Percentiles rank a stretch among this genome's conserved stretches.
Evolutionary conservation across 2,113 vertebrate genomes (phyloP).

Genomic region (Sceloporus tristichus): DNA sequence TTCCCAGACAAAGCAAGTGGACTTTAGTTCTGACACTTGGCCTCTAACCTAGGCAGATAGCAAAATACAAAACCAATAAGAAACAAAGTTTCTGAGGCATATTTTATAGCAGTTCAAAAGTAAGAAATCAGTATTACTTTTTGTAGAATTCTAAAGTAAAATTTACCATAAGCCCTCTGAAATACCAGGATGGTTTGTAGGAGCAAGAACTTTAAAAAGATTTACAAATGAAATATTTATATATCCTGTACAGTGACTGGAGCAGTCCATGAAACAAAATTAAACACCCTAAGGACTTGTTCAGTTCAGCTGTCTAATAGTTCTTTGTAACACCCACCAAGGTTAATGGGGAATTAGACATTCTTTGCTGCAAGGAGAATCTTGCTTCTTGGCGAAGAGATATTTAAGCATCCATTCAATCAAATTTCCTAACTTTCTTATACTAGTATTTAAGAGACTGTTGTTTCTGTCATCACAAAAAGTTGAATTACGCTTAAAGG

Average conservation of each 20-base stretch:
- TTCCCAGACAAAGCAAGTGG: constrained; percentile 68
- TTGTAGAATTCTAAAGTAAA: constrained; percentile 53
- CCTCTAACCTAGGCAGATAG: constrained; percentile 66
- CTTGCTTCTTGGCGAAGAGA: constrained; percentile 31
- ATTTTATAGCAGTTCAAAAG: constrained; percentile 48
- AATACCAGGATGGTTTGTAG: constrained; percentile 38
- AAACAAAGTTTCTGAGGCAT: constrained; percentile 40
- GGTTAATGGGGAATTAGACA: constrained; percentile 37
- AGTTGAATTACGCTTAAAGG: constrained; percentile 37
- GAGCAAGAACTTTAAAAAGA: constrained; percentile 54
- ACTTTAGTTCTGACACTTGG: constrained; percentile 56
- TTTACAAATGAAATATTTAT: constrained; percentile 57
- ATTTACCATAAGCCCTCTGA: constrained; percentile 45
- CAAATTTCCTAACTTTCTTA: constrained; percentile 30
- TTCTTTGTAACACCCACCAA: constrained; percentile 30
- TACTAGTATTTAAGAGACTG: not conserved
- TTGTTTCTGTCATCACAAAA: constrained; percentile 18
- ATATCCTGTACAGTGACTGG: constrained; percentile 49
- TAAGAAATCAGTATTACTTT: constrained; percentile 46
- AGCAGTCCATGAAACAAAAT: constrained; percentile 39
- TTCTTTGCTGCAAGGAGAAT: constrained; percentile 17
- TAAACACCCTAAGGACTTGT: constrained; percentile 27
- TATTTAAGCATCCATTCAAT: constrained; percentile 30
- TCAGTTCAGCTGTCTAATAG: not conserved
- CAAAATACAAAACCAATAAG: constrained; percentile 54